These are phyloP conservation scores for Schizotus pectinicornis DNA, from an alignment of 2,888 invertebrate genomes.

Conservation along the genomic window DNA sequence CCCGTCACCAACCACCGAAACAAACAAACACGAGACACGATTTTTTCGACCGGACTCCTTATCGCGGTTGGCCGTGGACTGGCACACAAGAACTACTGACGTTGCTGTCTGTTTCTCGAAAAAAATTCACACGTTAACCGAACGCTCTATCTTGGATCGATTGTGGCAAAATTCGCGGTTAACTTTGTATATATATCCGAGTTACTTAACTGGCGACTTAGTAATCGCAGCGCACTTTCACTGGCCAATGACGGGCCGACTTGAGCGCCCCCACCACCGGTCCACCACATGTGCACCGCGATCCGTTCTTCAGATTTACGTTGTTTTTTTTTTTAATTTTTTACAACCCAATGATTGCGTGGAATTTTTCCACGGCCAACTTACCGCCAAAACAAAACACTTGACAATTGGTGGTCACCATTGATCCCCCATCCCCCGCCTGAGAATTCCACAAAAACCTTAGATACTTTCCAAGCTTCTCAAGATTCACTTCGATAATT, in stretches of 20 bases:
- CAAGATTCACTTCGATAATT: no score
- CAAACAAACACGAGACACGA: neutral
- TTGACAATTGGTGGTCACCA: no score
- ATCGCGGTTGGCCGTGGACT: neutral
- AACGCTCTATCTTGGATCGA: neutral
- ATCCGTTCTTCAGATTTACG: no score
- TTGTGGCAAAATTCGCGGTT: conserved; percentile 19
- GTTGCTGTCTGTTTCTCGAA: neutral
- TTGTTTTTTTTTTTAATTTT: no score
- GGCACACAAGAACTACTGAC: neutral
- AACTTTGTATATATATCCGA: conserved; percentile 25
- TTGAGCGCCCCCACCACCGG: no score
- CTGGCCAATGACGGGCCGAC: conserved; percentile 20
- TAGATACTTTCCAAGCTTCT: no score
- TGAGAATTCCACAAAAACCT: no score
- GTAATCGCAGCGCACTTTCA: conserved; percentile 29
- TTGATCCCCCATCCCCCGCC: no score
- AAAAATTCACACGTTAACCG: neutral
- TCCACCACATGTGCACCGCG: no score
- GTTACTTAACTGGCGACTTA: conserved; percentile 27
- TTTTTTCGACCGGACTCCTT: neutral
- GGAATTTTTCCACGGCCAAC: no score
- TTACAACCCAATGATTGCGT: no score
- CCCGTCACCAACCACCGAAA: neutral
- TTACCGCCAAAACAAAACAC: no score